phyloP scores from a whole-genome alignment of 2,113 vertebrate species.

The Erythrolamprus reginae region DNA sequence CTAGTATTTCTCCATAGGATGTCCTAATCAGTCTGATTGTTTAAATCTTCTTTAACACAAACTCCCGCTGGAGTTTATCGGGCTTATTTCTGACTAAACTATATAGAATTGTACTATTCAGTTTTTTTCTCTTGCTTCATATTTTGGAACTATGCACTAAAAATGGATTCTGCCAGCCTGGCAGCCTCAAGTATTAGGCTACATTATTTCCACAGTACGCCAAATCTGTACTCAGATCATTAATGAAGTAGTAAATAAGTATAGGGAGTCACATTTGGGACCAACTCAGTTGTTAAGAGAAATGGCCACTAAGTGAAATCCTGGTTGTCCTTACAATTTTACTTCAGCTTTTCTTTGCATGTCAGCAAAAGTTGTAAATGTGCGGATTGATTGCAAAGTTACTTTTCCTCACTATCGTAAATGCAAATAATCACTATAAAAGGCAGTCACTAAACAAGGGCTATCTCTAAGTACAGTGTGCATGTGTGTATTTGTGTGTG shows the following conservation, averaged over 20 bases:
- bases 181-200: neutral
- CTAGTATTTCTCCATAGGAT: accelerated
- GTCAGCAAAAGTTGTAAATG: neutral
- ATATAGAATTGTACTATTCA: neutral
- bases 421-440: neutral
- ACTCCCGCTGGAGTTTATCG: neutral
- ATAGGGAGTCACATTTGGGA: neutral
- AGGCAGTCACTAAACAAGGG: neutral
- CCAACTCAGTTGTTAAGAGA: neutral
- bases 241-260: neutral
- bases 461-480: neutral
- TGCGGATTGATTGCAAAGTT: neutral
- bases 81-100: neutral
- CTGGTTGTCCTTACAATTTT: neutral
- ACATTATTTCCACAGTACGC: neutral
- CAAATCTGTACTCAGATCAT: neutral
- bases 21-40: neutral
- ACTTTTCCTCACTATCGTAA: neutral
- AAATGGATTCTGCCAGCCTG: neutral
- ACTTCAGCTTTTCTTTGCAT: neutral
- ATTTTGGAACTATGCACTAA: neutral
- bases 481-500: neutral
- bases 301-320: neutral
- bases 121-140: neutral
- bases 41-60: neutral